Evolutionary conservation across 2,888 invertebrate species (phyloP), one percentile per base, ranked within the genome.

Genomic region (Leucania comma): DNA sequence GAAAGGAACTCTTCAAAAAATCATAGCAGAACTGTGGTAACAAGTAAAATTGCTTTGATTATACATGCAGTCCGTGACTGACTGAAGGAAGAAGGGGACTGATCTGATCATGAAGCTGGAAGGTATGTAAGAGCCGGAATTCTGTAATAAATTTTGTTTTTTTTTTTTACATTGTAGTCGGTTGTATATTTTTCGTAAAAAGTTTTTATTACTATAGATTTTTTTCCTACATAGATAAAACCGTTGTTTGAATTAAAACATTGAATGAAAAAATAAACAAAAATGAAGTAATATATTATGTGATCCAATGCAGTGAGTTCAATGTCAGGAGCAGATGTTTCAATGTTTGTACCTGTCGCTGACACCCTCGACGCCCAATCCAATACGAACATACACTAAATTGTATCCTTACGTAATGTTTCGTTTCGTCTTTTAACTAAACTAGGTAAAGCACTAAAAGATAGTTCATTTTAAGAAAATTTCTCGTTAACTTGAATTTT

Each of bases 271-370:
- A 38, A 14, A 38, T 38, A 38, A 38, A 38, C 38, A 38, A 38
- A 38, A 38, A 14, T 38, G 26, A 26, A 53, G 48, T 73, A n/a
- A 58, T 48, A 8, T 71, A n/a, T n/a, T n/a, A n/a, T n/a, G 24
- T 22, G 24, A 59, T 57, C 22, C 22, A 60, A 9, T 68, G 57
- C 61, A 53, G 53, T 50, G 65, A 54, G 32, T 38, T 65, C 26
- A 42, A 48, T 78, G 75, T 80, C 78, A 67, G 35, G 9, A 29
- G n/a, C 80, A 78, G 76, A 48, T 56, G 26, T 61, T 42, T 20
- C 22, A 35, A 32, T 65, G 24, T 46, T 73, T 56, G 38, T 67
- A 48, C 20, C 53, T 67, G 80, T 8, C 38, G 1, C 24, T 61
- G 60, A 22, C 63, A 64, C 29, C 26, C 38, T 29, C 53, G 56